These are phyloP conservation scores for Blennius ocellaris DNA, from an alignment of 2,113 vertebrate genomes.

Conservation along the genomic window DNA sequence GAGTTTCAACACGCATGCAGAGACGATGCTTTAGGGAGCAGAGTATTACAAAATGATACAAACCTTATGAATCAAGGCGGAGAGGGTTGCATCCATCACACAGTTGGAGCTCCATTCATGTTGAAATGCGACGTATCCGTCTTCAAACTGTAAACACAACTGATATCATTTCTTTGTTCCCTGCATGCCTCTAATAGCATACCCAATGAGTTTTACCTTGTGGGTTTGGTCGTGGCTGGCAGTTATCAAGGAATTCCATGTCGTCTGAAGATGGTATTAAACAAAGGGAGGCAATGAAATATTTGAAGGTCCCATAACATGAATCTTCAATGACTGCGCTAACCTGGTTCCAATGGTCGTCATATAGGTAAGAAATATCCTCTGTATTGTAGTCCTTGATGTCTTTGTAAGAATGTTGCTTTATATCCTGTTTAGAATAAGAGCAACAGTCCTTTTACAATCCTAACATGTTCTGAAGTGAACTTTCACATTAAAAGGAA, in stretches of 20 bases:
- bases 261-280: not conserved
- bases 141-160: slow-evolving; percentile 4
- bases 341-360: slow-evolving; percentile 13
- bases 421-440: slow-evolving; percentile 2
- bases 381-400: not conserved
- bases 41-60: not conserved
- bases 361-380: not conserved
- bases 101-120: not conserved
- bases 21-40: not conserved
- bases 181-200: not conserved
- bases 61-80: slow-evolving; percentile 24
- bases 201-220: slow-evolving; percentile 17
- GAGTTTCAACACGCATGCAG: not conserved
- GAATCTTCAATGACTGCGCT: not conserved
- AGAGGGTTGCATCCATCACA: not conserved
- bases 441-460: not conserved
- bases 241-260: not conserved
- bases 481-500: not conserved
- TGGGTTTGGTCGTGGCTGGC: not conserved
- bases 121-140: not conserved
- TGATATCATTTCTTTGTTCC: not conserved
- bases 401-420: not conserved
- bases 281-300: not conserved
- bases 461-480: not conserved
- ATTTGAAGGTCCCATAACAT: not conserved